Evolutionary conservation across 2,113 vertebrate genomes (phyloP).

Genomic region (Eurypyga helias): DNA sequence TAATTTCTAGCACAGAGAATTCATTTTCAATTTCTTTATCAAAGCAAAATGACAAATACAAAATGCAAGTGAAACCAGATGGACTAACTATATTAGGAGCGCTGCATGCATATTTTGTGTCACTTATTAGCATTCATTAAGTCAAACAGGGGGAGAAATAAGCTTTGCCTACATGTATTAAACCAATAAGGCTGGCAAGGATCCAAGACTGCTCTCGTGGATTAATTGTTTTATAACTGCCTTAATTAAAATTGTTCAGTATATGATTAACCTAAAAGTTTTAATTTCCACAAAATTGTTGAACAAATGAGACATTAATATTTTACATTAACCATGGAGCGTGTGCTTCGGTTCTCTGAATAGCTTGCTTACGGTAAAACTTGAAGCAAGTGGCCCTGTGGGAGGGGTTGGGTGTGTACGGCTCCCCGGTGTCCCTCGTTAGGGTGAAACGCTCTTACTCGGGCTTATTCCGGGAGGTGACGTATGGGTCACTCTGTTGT

Average conservation of each 20-base stretch:
- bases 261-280: slow-evolving; percentile 88
- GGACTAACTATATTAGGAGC: slow-evolving; percentile 80
- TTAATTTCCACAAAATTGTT: slow-evolving; percentile 84
- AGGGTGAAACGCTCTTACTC: neutral
- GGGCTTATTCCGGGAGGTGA: neutral
- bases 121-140: slow-evolving; percentile 87
- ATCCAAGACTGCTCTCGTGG: slow-evolving; percentile 79
- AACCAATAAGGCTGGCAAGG: slow-evolving; percentile 81
- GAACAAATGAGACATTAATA: slow-evolving; percentile 88
- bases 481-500: accelerated
- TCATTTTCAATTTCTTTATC: slow-evolving; percentile 77
- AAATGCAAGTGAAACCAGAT: slow-evolving; percentile 81
- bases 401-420: neutral
- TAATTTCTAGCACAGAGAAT: slow-evolving; percentile 64
- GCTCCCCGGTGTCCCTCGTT: neutral
- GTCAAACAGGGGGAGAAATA: slow-evolving; percentile 75
- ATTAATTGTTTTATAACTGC: slow-evolving; percentile 88
- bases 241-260: slow-evolving; percentile 86
- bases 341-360: slow-evolving; percentile 52
- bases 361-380: slow-evolving; percentile 37
- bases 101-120: slow-evolving; percentile 80
- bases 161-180: slow-evolving; percentile 81
- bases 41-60: slow-evolving; percentile 81
- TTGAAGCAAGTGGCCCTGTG: neutral
- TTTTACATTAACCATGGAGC: slow-evolving; percentile 78